Evolutionary conservation across 1,140 invertebrate genomes (phyloP).

Genomic region (Bradysia coprophila): DNA sequence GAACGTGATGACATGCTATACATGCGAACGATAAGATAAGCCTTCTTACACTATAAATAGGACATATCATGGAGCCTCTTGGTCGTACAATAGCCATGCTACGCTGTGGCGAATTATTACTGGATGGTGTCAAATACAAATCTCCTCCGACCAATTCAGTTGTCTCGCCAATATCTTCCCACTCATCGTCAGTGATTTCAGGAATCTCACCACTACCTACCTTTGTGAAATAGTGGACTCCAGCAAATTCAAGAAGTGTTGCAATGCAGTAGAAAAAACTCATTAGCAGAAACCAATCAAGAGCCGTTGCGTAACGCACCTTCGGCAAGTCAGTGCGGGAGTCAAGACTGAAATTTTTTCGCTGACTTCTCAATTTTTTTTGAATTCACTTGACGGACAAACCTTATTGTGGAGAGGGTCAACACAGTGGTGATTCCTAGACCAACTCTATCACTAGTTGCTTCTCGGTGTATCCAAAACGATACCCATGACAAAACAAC

Average conservation of each 20-base stretch:
- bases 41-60: slow-evolving; percentile 35
- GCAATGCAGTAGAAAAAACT: slow-evolving; percentile 89
- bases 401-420: slow-evolving; percentile 64
- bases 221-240: slow-evolving; percentile 90
- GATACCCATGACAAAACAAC: slow-evolving; percentile 92
- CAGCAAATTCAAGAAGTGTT: slow-evolving; percentile 80
- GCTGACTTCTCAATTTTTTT: no score
- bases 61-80: slow-evolving; percentile 34
- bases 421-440: slow-evolving; percentile 79
- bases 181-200: slow-evolving; percentile 51
- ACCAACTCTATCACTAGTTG: slow-evolving; percentile 52
- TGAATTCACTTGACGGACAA: no score
- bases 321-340: slow-evolving; percentile 79
- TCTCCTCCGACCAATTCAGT: slow-evolving; percentile 30
- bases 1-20: no score
- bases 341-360: slow-evolving; percentile 43
- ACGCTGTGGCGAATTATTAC: slow-evolving; percentile 1
- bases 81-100: slow-evolving; percentile 11
- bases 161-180: slow-evolving; percentile 38
- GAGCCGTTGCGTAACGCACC: slow-evolving; percentile 77
- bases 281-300: slow-evolving; percentile 86
- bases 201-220: slow-evolving; percentile 66
- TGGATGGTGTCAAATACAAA: slow-evolving; percentile 2
- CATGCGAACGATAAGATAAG: no score
- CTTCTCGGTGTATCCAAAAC: slow-evolving; percentile 93